A percentile compares a stretch with the other conserved stretches of the same genome.
These are phyloP conservation scores for Smutsia gigantea DNA, from an alignment of 2,797 vertebrate species.

Conservation along the genomic window DNA sequence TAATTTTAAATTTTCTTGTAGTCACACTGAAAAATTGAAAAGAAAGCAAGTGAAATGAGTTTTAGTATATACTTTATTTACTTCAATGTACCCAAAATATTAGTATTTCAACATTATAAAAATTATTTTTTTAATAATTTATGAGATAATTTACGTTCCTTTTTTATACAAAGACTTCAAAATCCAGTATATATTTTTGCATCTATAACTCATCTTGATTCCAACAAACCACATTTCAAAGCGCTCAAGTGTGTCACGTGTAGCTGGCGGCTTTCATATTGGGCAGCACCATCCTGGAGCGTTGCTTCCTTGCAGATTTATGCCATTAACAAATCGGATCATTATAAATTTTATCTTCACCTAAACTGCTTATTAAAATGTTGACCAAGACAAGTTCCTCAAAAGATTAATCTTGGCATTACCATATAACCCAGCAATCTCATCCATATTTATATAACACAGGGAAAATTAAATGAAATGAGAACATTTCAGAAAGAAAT, in stretches of 20 bases:
- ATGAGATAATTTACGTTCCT: background rate
- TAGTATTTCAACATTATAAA: slow-evolving; percentile 3
- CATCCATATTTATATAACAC: background rate
- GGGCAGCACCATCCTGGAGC: background rate
- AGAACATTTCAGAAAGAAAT: slow-evolving; percentile 27
- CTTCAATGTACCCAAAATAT: background rate
- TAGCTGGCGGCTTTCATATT: background rate
- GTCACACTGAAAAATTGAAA: background rate
- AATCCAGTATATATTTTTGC: background rate
- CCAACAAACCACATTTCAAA: background rate
- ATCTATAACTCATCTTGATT: background rate
- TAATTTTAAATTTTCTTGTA: background rate
- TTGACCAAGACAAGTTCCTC: background rate
- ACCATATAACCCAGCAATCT: background rate
- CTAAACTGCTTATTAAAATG: background rate
- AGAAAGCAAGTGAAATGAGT: slow-evolving; percentile 2
- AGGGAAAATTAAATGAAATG: background rate
- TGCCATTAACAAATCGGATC: background rate
- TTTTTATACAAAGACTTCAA: background rate
- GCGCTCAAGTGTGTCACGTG: background rate
- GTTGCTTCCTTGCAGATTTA: background rate
- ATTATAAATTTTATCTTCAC: background rate
- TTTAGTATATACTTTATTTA: slow-evolving; percentile 2
- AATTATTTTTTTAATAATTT: background rate
- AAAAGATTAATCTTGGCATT: background rate